Evolutionary conservation across 2,888 invertebrate genomes (phyloP).

Genomic region (Aleiodes testaceus): DNA sequence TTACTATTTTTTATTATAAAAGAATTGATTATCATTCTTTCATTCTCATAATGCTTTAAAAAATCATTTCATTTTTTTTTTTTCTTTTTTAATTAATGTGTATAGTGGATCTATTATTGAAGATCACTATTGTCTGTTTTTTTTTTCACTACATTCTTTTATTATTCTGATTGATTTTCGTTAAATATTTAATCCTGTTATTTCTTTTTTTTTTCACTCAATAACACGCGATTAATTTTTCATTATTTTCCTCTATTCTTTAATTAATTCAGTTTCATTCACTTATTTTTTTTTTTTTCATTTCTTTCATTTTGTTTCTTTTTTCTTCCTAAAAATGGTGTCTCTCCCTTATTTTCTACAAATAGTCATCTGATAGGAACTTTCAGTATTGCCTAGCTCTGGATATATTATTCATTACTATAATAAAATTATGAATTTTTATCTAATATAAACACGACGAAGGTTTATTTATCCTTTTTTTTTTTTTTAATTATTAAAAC

Average conservation of each 20-base stretch:
- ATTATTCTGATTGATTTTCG: no score
- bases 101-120: not conserved
- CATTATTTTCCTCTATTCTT: conserved; percentile 41
- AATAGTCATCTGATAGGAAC: conserved; percentile 73
- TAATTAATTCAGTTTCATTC: conserved; percentile 42
- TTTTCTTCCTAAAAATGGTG: conserved; percentile 53
- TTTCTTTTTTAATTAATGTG: not conserved
- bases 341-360: conserved; percentile 46
- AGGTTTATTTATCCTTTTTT: conserved; percentile 50
- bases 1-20: conserved; percentile 17
- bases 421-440: conserved; percentile 49
- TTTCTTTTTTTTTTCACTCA: not conserved
- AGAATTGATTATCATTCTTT: conserved; percentile 28
- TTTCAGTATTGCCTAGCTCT: conserved; percentile 73
- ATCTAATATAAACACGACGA: conserved; percentile 40
- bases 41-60: conserved; percentile 19
- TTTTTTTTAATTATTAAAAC: conserved; percentile 51
- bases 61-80: conserved; percentile 10
- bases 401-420: conserved; percentile 69
- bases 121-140: conserved; percentile 11
- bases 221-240: not conserved
- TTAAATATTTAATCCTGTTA: not conserved
- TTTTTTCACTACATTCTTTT: conserved; percentile 18
- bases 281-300: conserved; percentile 44
- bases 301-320: conserved; percentile 51